A percentile compares a stretch with the other conserved stretches of the same genome.
phyloP scores from a whole-genome alignment of 64 coral and sea anemone genomes.

The Porites lutea region DNA sequence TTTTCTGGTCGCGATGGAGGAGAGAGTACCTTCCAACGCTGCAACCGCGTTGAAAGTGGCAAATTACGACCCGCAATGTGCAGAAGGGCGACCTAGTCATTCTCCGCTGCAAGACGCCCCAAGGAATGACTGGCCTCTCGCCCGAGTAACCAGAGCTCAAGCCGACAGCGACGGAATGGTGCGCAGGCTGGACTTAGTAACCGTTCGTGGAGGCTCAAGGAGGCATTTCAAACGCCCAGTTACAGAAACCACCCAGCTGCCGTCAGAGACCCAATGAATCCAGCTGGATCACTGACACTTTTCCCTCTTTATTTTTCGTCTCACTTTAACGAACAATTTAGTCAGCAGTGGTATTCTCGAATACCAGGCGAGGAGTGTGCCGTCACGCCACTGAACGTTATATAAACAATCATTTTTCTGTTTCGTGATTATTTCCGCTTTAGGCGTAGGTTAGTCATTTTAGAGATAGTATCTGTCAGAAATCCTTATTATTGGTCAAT shows the following conservation, averaged over 20 bases:
- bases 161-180: conserved; percentile 14
- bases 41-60: conserved; percentile 53
- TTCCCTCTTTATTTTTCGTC: not conserved
- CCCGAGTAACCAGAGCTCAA: conserved; percentile 11
- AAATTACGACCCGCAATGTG: not conserved
- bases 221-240: conserved; percentile 33
- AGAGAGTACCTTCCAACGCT: conserved; percentile 55
- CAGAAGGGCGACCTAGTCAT: conserved; percentile 52
- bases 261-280: not conserved
- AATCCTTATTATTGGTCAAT: too few relatives aligned
- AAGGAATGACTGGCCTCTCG: conserved; percentile 63
- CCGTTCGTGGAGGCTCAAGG: not conserved
- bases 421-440: too few relatives aligned
- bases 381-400: too few relatives aligned
- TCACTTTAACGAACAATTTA: not conserved
- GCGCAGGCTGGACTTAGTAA: conserved; percentile 26
- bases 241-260: conserved; percentile 19
- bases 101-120: conserved; percentile 22
- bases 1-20: conserved; percentile 43
- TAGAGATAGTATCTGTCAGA: too few relatives aligned
- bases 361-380: conserved; percentile 22
- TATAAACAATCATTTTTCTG: too few relatives aligned
- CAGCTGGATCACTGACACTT: not conserved
- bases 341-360: conserved; percentile 17
- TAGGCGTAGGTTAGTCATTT: too few relatives aligned